Percentiles rank a stretch among this genome's conserved stretches.
Evolutionary conservation across 2,113 vertebrate species (phyloP).

Genomic region (Notechis scutatus): DNA sequence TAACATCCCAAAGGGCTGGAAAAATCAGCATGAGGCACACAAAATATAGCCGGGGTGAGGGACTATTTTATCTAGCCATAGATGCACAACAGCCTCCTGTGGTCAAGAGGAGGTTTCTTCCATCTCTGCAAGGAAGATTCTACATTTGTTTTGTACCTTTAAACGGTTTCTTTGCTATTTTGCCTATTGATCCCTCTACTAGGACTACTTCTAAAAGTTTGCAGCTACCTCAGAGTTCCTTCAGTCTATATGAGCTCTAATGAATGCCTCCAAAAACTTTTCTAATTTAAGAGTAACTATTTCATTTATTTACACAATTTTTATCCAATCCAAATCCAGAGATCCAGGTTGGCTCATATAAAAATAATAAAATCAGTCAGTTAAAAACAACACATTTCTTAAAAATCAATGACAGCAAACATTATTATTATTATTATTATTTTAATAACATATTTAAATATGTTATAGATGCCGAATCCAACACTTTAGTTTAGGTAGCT

Average conservation of each 20-base stretch:
- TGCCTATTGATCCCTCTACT: constrained; percentile 7
- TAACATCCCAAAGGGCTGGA: constrained; percentile 60
- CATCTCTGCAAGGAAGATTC: constrained; percentile 8
- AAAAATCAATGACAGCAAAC: background rate
- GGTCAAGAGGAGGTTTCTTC: background rate
- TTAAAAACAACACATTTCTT: background rate
- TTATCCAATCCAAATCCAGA: background rate
- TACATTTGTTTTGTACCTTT: constrained; percentile 8
- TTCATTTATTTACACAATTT: background rate
- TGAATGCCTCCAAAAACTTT: constrained; percentile 5
- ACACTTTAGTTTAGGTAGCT: background rate
- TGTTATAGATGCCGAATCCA: background rate
- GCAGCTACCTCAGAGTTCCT: background rate
- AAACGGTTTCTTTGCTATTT: background rate
- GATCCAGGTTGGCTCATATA: background rate
- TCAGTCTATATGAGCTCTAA: background rate
- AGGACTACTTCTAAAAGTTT: constrained; percentile 6
- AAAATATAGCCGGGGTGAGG: constrained; percentile 35
- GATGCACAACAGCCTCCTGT: background rate
- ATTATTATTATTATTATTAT: background rate
- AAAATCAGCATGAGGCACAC: constrained; percentile 45
- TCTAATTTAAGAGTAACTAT: background rate
- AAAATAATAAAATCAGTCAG: background rate
- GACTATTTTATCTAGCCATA: background rate
- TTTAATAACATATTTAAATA: background rate